Percentiles rank a stretch among this genome's conserved stretches.
Evolutionary conservation across 2,888 invertebrate genomes (phyloP).

Genomic region (Matsumyia berberina): DNA sequence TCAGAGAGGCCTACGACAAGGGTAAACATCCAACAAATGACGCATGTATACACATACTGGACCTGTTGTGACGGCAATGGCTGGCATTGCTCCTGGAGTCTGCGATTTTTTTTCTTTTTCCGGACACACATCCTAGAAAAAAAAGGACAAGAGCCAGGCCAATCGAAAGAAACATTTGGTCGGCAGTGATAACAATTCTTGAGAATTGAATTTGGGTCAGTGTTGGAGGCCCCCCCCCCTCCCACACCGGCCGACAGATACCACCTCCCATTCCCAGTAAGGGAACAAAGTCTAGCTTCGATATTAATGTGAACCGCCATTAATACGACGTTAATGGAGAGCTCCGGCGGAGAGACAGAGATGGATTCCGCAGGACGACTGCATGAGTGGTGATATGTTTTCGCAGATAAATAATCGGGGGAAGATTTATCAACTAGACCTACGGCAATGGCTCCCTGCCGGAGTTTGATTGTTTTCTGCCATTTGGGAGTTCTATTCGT

Average conservation of each 20-base stretch:
- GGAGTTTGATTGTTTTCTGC: conserved; percentile 55
- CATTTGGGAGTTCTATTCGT: conserved; percentile 25
- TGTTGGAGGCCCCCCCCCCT: neutral
- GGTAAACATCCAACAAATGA: conserved; percentile 61
- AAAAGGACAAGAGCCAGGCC: neutral
- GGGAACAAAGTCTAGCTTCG: conserved; percentile 20
- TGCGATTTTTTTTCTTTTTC: conserved; percentile 4
- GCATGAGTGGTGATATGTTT: conserved; percentile 65
- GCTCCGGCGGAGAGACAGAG: conserved; percentile 16
- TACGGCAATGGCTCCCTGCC: neutral
- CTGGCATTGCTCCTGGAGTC: neutral
- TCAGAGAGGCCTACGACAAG: conserved; percentile 18
- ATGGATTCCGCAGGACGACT: conserved; percentile 18
- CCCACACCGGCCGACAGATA: too few species aligned
- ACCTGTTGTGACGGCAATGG: conserved; percentile 55
- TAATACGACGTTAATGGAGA: conserved; percentile 46
- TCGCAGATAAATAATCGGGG: conserved; percentile 58
- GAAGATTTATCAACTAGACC: conserved; percentile 51
- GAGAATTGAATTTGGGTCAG: conserved; percentile 60
- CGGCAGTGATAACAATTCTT: conserved; percentile 61
- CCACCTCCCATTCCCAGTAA: neutral
- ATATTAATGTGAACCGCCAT: conserved; percentile 33
- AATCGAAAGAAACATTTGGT: conserved; percentile 39
- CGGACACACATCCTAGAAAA: neutral
- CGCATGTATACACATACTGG: conserved; percentile 33